Conservation (phyloP, 2,888 invertebrate species). For the Harpalus rufipes region DNA sequence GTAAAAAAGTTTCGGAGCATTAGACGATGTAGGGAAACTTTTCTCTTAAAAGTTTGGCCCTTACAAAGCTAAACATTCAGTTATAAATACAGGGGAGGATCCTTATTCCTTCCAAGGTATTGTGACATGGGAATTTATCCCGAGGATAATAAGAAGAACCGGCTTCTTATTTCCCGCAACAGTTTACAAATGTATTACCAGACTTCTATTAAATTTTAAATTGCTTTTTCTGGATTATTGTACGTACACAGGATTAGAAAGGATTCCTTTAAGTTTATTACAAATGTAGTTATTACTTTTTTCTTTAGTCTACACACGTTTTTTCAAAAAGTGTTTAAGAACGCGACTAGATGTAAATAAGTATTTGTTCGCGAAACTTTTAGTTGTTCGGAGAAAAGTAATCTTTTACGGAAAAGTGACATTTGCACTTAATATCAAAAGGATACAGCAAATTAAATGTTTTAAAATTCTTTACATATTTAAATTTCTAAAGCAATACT, state of each 20-base stretch:
- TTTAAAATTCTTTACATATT: no score
- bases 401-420: no score
- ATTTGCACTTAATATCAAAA: no score
- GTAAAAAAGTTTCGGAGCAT: conserved; percentile 27
- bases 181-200: conserved; percentile 51
- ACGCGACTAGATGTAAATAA: not conserved
- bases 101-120: conserved; percentile 8
- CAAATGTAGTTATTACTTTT: conserved; percentile 13
- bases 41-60: conserved; percentile 47
- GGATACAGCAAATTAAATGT: no score
- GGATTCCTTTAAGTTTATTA: conserved; percentile 23
- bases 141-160: conserved; percentile 23
- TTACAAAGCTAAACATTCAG: conserved; percentile 38
- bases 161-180: not conserved
- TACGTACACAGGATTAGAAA: conserved; percentile 1
- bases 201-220: conserved; percentile 51
- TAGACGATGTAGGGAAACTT: conserved; percentile 43
- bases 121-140: conserved; percentile 50
- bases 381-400: no score
- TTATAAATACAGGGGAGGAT: conserved; percentile 45
- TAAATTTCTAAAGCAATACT: no score
- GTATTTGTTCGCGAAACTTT: not conserved
- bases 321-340: not conserved
- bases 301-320: not conserved
- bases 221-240: conserved; percentile 34